Evolutionary conservation across 1,140 invertebrate genomes (phyloP), one percentile per base, ranked within the genome.

Genomic region (Aphaenogaster floridana): DNA sequence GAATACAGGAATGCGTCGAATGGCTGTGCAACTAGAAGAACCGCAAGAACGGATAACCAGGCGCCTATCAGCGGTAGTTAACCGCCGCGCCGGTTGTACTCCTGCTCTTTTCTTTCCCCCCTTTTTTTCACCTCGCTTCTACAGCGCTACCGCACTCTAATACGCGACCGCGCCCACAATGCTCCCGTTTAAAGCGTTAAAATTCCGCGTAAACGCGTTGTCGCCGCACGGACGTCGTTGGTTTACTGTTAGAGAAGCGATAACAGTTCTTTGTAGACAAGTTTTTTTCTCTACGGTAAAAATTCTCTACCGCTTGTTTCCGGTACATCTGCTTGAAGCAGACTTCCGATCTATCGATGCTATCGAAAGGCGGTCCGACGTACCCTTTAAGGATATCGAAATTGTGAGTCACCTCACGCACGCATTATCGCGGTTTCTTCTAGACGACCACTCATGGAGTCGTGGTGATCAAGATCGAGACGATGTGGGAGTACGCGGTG

Each of bases 121-220:
- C 17, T 79, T 86, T 91, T 87, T 84, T 80, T 87, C 52, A 45
- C 77, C 88, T 79, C 42, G 68, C 86, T 89, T 72, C 54, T 81
- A 77, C 87, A 52, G 66, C 63, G 86, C 88, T 91, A 91, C 86
- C 81, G 89, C 88, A 86, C 90, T 90, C 76, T 78, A 91, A 92
- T 89, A 77, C 83, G 80, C 87, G 89, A 91, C 93, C 93, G 93
- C 93, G 91, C 93, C 93, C 92, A 93, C 76, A 74, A 78, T 64
- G 68, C 79, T 84, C 84, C 81, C 69, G 59, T 69, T 81, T 57
- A 42, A 68, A 68, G 28, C n/a, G 36, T 72, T 64, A 72, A 88
- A 88, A 90, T 87, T 77, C 77, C 81, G n/a, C 50, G 80, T 13
- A 17, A 85, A 42, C 36, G 86, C 59, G 7, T 15, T 81, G 74